Evolutionary conservation across 2,888 invertebrate species (phyloP).

Genomic region (Phlogophora meticulosa): DNA sequence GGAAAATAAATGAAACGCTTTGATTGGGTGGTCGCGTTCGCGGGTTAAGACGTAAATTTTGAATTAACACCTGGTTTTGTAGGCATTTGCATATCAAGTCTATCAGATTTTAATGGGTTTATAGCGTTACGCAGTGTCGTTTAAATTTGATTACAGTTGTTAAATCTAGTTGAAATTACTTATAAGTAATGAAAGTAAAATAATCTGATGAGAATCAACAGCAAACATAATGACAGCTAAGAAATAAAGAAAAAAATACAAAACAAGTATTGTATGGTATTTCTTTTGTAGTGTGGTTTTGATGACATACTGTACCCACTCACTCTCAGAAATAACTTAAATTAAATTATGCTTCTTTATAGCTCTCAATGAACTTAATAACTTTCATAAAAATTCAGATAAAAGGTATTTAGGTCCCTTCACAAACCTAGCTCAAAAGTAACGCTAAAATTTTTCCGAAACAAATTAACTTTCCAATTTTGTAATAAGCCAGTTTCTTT

Average conservation of each 20-base stretch:
- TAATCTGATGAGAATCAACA: background rate
- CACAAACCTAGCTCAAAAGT: background rate
- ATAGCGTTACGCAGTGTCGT: constrained; percentile 42
- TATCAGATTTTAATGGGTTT: constrained; percentile 56
- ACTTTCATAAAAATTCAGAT: constrained; percentile 9
- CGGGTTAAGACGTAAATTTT: constrained; percentile 67
- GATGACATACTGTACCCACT: no score
- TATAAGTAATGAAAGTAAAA: background rate
- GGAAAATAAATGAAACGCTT: constrained; percentile 80
- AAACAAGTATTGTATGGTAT: background rate
- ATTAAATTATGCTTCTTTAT: background rate
- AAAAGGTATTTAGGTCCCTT: background rate
- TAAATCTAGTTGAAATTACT: constrained; percentile 33
- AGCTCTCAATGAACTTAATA: background rate
- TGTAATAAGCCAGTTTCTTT: constrained; percentile 29
- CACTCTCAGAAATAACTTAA: background rate
- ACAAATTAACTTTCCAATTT: constrained; percentile 41
- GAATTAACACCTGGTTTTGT: constrained; percentile 63
- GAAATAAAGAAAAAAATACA: no score
- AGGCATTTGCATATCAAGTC: constrained; percentile 61
- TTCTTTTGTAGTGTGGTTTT: no score
- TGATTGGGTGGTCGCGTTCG: constrained; percentile 72
- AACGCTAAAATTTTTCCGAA: background rate
- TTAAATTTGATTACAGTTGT: constrained; percentile 44
- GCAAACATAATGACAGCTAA: no score